phyloP scores from a whole-genome alignment of 1,140 invertebrate species.

The Eueides isabella region DNA sequence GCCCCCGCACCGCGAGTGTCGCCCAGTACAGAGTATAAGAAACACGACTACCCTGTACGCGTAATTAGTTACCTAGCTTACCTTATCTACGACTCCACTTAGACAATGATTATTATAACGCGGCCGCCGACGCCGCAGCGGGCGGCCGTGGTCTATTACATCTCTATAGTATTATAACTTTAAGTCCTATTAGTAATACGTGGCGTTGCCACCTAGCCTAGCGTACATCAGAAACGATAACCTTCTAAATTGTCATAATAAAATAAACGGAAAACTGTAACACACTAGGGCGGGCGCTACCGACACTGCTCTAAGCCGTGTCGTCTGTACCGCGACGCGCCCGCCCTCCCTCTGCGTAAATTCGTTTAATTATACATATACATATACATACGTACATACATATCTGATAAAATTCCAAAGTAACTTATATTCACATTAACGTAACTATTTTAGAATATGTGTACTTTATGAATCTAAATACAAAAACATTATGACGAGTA shows the following conservation, averaged over 20 bases:
- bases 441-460: slow-evolving; percentile 79
- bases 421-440: slow-evolving; percentile 79
- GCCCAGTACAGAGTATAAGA: slow-evolving; percentile 75
- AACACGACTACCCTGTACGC: slow-evolving; percentile 79
- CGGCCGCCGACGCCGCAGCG: neutral
- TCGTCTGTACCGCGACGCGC: slow-evolving; percentile 20
- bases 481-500: slow-evolving; percentile 65
- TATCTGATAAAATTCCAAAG: slow-evolving; percentile 76
- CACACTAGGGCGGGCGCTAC: slow-evolving; percentile 36
- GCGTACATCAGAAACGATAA: slow-evolving; percentile 76
- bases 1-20: slow-evolving; percentile 53
- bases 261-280: slow-evolving; percentile 76
- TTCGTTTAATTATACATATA: slow-evolving; percentile 73
- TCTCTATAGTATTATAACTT: slow-evolving; percentile 64
- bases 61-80: slow-evolving; percentile 73
- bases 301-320: slow-evolving; percentile 26
- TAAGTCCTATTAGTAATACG: slow-evolving; percentile 68
- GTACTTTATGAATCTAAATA: slow-evolving; percentile 71
- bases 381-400: slow-evolving; percentile 65
- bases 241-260: slow-evolving; percentile 74
- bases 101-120: slow-evolving; percentile 61
- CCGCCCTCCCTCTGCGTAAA: slow-evolving; percentile 62
- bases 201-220: slow-evolving; percentile 77
- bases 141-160: slow-evolving; percentile 44
- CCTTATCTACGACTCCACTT: slow-evolving; percentile 75